Base-by-base conservation (phyloP, 2,888 invertebrate species). In the Norana najaformis region DNA sequence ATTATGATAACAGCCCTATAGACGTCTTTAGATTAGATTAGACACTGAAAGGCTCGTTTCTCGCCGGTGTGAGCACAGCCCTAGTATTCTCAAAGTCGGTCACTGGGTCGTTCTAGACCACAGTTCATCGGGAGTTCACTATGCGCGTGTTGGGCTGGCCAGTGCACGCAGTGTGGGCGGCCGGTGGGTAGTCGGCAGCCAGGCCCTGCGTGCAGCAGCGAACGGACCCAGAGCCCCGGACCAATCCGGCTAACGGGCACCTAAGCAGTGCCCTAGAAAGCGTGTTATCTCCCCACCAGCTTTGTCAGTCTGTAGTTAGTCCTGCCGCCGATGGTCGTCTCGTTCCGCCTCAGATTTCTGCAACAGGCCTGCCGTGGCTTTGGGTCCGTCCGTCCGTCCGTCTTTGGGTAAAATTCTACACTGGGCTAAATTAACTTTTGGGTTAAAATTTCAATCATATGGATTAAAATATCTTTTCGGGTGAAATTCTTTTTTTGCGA, bases 71-170 rank as follows among this genome's bases (percentile, higher is more conserved):
- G 85, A 85, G 35, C 85, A 85, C 36, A 85, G 16, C 85, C 35
- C 23, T 16, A 37, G 23, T 30, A 23, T 85, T 37, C 35, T 20
- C n/a, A 37, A 85, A n/a, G 35, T 35, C 85, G 85, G 85, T 85
- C 37, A 85, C 85, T 85, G 85, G 85, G 85, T 85, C 85, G 37
- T n/a, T 37, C 37, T 20, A 36, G 85, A 85, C 85, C 85, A 85
- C 35, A 85, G 85, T 85, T 85, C 85, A 85, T 37, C 3, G 37
- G 36, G 85, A 85, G 85, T 85, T 85, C 85, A 37, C 85, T 35
- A 36, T 2, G 85, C 36, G 36, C 23, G 30, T n/a, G 18, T 36
- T 37, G n/a, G 37, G 85, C 85, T 23, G 36, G 85, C 8, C n/a
- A n/a, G 23, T n/a, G 35, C 3, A 13, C 16, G 85, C 85, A 35